These are phyloP conservation scores for Solenopsis fugax DNA, from an alignment of 1,140 invertebrate species.

Conservation along the genomic window DNA sequence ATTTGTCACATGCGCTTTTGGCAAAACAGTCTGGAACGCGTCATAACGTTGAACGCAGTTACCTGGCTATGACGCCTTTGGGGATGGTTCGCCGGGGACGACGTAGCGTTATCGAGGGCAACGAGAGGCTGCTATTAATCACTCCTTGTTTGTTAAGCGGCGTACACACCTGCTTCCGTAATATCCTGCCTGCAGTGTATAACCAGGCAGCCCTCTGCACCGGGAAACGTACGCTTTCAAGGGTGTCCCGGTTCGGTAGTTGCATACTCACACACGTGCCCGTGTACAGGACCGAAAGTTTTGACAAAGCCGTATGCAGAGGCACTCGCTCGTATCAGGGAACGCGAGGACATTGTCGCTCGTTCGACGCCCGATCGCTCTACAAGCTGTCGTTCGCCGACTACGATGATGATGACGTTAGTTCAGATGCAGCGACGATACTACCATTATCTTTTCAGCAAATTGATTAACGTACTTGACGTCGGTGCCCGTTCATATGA, in stretches of 20 bases:
- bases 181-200: slow-evolving; percentile 79
- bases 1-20: slow-evolving; percentile 61
- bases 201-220: slow-evolving; percentile 51
- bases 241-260: slow-evolving; percentile 40
- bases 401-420: slow-evolving; percentile 56
- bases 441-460: slow-evolving; percentile 50
- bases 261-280: slow-evolving; percentile 27
- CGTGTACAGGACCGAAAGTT: slow-evolving; percentile 63
- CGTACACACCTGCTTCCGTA: slow-evolving; percentile 83
- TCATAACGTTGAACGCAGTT: slow-evolving; percentile 61
- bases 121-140: slow-evolving; percentile 83
- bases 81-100: slow-evolving; percentile 68
- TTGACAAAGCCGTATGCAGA: slow-evolving; percentile 66
- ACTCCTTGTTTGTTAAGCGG: slow-evolving; percentile 85
- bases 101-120: slow-evolving; percentile 81
- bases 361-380: slow-evolving; percentile 67
- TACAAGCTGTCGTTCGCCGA: slow-evolving; percentile 63
- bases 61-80: slow-evolving; percentile 61
- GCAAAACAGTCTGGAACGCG: slow-evolving; percentile 61
- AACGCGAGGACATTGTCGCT: slow-evolving; percentile 28
- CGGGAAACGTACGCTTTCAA: slow-evolving; percentile 55
- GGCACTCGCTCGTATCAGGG: slow-evolving; percentile 45
- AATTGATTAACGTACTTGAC: slow-evolving; percentile 66
- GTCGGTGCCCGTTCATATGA: neutral
- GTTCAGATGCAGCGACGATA: slow-evolving; percentile 55